Conservation (phyloP, 1,140 invertebrate genomes). For the Drusus annulatus region DNA sequence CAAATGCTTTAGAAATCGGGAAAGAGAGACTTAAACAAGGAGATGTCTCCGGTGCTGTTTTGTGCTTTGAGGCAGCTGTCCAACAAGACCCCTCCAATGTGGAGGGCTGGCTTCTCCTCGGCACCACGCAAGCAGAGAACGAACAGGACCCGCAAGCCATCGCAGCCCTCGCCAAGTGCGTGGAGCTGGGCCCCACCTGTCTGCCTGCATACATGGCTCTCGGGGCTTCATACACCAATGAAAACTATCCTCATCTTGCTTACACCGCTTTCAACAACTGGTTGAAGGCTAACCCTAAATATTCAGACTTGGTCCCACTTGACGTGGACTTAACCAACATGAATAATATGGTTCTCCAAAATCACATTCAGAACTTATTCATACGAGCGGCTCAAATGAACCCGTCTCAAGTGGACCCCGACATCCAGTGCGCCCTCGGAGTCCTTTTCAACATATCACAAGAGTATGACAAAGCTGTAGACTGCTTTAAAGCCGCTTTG, state of each 20-base stretch:
- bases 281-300: conserved; percentile 90
- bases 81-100: conserved; percentile 86
- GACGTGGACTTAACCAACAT: conserved; percentile 67
- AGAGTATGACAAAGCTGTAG: conserved; percentile 96
- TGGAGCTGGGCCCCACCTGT: conserved; percentile 88
- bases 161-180: conserved; percentile 88
- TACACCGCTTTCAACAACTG: conserved; percentile 83
- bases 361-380: conserved; percentile 84
- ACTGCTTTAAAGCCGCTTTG: conserved; percentile 94
- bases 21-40: conserved; percentile 86
- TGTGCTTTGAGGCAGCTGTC: conserved; percentile 97
- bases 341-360: conserved; percentile 65
- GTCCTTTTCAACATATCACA: conserved; percentile 95
- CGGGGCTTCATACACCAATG: conserved; percentile 96
- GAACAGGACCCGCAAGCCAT: conserved; percentile 91
- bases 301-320: conserved; percentile 79
- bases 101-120: conserved; percentile 87
- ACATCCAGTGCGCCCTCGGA: conserved; percentile 95
- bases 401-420: conserved; percentile 87
- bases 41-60: conserved; percentile 94
- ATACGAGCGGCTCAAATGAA: conserved; percentile 88
- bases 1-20: conserved; percentile 90
- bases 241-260: conserved; percentile 85
- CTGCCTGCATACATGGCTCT: conserved; percentile 89
- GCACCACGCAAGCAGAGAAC: conserved; percentile 92